Conservation (phyloP, 1,140 invertebrate genomes). For the Philotrypesis tridentata region DNA sequence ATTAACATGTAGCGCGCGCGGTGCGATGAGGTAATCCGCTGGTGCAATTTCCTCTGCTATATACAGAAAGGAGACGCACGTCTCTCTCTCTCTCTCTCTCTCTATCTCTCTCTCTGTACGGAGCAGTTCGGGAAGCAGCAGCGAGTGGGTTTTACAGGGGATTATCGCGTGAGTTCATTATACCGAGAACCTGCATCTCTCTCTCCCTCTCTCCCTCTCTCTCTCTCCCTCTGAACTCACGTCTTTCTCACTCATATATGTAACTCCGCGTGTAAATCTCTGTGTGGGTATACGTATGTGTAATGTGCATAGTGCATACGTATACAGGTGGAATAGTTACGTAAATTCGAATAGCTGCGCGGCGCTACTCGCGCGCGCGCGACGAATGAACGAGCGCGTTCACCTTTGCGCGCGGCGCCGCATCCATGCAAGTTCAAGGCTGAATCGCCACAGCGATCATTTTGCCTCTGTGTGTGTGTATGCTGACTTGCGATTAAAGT, state of each 20-base stretch:
- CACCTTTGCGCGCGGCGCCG: slow-evolving; percentile 35
- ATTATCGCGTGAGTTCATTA: slow-evolving; percentile 67
- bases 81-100: slow-evolving; percentile 33
- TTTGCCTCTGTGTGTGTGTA: slow-evolving; percentile 23
- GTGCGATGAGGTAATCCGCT: slow-evolving; percentile 66
- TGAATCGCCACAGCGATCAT: slow-evolving; percentile 45
- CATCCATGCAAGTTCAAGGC: slow-evolving; percentile 51
- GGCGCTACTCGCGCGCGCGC: slow-evolving; percentile 46
- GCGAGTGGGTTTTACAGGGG: slow-evolving; percentile 56
- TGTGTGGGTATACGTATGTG: not conserved
- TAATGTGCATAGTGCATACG: too few relatives aligned
- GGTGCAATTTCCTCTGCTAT: slow-evolving; percentile 63
- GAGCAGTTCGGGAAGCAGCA: slow-evolving; percentile 61
- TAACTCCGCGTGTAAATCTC: not conserved
- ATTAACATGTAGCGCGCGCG: slow-evolving; percentile 46
- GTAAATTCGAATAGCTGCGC: slow-evolving; percentile 53
- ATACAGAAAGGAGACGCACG: slow-evolving; percentile 51
- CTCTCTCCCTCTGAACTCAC: not conserved
- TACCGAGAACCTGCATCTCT: slow-evolving; percentile 47
- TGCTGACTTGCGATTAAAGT: slow-evolving; percentile 25
- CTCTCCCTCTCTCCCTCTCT: slow-evolving; percentile 44
- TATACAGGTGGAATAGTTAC: slow-evolving; percentile 50
- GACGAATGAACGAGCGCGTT: slow-evolving; percentile 47
- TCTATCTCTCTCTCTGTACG: slow-evolving; percentile 51
- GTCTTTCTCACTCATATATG: not conserved